These are phyloP conservation scores for Urocitellus parryii DNA, from an alignment of 2,113 vertebrate species.

Conservation along the genomic window DNA sequence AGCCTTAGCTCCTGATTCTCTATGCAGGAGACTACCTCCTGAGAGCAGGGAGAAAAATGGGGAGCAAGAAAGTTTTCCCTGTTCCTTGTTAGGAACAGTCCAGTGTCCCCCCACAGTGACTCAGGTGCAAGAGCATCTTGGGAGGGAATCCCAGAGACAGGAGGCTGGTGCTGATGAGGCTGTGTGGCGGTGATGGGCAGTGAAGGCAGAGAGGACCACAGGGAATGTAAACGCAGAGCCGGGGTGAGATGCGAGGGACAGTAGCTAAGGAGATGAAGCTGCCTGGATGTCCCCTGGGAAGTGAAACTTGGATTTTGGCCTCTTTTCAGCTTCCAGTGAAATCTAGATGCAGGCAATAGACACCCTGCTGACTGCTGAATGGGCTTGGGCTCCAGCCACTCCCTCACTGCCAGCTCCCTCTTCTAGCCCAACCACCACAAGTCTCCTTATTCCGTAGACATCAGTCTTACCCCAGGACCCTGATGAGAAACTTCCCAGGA, in stretches of 20 bases:
- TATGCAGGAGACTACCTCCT: not conserved
- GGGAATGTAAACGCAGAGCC: not conserved
- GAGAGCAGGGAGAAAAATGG: not conserved
- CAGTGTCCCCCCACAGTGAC: not conserved
- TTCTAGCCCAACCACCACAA: not conserved
- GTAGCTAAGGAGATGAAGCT: not conserved
- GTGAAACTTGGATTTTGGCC: not conserved
- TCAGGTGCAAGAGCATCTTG: not conserved
- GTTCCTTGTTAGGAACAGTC: not conserved
- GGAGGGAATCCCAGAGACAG: not conserved
- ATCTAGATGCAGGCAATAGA: not conserved
- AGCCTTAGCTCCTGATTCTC: not conserved
- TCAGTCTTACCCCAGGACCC: not conserved
- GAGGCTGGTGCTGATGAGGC: not conserved
- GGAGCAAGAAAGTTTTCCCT: not conserved
- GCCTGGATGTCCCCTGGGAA: not conserved
- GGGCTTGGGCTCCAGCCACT: not conserved
- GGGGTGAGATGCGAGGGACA: not conserved
- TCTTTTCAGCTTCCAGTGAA: not conserved
- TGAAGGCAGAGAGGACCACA: too few species aligned
- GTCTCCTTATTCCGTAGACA: not conserved
- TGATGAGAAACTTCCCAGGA: not conserved
- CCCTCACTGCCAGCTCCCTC: not conserved
- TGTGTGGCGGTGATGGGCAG: fast-evolving
- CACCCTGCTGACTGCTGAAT: fast-evolving